Conservation (phyloP, 1,140 invertebrate species). For the Drosophila sucinea region DNA sequence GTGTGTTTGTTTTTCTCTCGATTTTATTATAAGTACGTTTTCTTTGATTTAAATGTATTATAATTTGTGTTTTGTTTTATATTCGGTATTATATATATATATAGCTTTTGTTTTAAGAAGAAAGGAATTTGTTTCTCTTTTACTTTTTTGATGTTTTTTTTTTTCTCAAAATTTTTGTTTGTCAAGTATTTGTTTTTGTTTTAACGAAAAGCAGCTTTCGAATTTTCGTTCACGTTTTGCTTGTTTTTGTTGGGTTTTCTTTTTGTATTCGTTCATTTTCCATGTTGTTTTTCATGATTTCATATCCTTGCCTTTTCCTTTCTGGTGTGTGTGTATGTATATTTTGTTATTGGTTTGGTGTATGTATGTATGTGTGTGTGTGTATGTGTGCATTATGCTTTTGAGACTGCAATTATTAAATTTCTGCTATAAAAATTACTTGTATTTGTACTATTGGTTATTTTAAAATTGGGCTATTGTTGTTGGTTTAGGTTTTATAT, state of each 20-base stretch:
- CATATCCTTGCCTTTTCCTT: conserved; percentile 58
- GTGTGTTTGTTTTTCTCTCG: conserved; percentile 22
- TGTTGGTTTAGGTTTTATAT: conserved; percentile 68
- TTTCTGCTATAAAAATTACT: conserved; percentile 83
- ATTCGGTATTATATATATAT: conserved; percentile 22
- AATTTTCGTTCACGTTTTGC: conserved; percentile 26
- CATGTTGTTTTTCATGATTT: conserved; percentile 33
- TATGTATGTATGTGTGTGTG: conserved; percentile 37
- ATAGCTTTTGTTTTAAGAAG: conserved; percentile 60
- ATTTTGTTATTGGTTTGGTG: conserved; percentile 25
- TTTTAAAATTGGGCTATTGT: conserved; percentile 83
- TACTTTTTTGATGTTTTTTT: conserved; percentile 26
- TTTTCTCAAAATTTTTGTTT: conserved; percentile 19
- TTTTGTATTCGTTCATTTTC: conserved; percentile 34
- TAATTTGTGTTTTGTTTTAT: conserved; percentile 25
- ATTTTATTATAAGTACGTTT: conserved; percentile 5
- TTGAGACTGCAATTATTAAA: conserved; percentile 79
- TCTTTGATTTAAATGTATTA: conserved; percentile 35
- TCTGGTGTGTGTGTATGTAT: background rate
- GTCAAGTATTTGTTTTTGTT: conserved; percentile 28
- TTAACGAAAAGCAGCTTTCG: conserved; percentile 57
- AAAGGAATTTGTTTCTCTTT: conserved; percentile 66
- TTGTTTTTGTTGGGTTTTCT: conserved; percentile 32
- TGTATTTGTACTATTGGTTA: conserved; percentile 83
- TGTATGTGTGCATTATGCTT: conserved; percentile 45